These are phyloP conservation scores for Triops longicaudatus DNA, from an alignment of 1,140 invertebrate genomes.

Conservation along the genomic window DNA sequence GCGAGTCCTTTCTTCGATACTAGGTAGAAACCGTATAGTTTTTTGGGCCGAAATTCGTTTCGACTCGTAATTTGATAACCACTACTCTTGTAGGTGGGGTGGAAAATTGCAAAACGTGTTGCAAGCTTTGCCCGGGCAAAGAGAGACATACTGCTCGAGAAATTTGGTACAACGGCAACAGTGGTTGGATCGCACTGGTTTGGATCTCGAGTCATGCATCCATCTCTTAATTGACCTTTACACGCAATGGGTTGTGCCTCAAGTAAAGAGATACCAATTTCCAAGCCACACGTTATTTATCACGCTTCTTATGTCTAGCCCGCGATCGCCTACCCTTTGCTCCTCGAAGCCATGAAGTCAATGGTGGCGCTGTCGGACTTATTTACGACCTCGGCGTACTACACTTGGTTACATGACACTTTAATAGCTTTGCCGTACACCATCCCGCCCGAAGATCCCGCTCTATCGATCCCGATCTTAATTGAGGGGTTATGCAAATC, in stretches of 20 bases:
- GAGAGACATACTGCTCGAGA: not conserved
- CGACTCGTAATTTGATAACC: not conserved
- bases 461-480: constrained; percentile 16
- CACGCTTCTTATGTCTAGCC: constrained; percentile 30
- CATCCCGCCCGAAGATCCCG: constrained; percentile 53
- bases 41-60: not conserved
- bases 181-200: constrained; percentile 39
- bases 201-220: constrained; percentile 79
- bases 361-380: constrained; percentile 60
- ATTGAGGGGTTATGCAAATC: constrained; percentile 24
- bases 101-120: not conserved
- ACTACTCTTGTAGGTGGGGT: not conserved
- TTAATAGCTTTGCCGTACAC: constrained; percentile 53
- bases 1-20: not conserved
- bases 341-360: constrained; percentile 59
- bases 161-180: not conserved
- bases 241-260: constrained; percentile 57
- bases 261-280: constrained; percentile 33
- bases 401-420: constrained; percentile 61
- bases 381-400: constrained; percentile 58
- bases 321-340: constrained; percentile 48
- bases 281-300: not conserved
- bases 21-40: not conserved
- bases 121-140: not conserved
- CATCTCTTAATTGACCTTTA: constrained; percentile 74